phyloP scores from a whole-genome alignment of 2,888 invertebrate genomes.

The Phortica okadai region DNA sequence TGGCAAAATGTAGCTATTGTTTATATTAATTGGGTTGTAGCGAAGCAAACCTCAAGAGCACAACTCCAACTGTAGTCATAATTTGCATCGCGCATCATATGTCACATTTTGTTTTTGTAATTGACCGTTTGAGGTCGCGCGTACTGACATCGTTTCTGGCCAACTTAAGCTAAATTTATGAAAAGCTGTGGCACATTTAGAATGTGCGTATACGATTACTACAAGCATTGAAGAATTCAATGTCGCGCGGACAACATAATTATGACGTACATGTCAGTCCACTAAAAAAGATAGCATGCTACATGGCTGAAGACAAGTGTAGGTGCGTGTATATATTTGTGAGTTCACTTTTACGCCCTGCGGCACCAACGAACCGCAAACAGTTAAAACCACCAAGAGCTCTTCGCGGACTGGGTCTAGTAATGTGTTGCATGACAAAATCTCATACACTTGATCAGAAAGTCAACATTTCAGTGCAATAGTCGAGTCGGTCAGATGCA shows the following conservation, averaged over 20 bases:
- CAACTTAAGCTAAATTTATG: neutral
- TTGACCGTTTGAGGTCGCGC: neutral
- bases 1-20: conserved; percentile 2
- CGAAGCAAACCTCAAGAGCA: neutral
- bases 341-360: conserved; percentile 1
- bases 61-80: neutral
- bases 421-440: conserved; percentile 10
- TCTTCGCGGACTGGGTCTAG: neutral
- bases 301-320: neutral
- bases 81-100: neutral
- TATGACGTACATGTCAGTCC: conserved; percentile 19
- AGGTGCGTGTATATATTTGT: neutral
- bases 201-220: neutral
- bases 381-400: neutral
- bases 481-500: conserved; percentile 29
- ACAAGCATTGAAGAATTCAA: conserved; percentile 52
- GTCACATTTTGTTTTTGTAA: conserved; percentile 1
- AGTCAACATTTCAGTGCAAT: conserved; percentile 21
- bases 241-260: conserved; percentile 51
- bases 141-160: neutral
- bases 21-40: conserved; percentile 30
- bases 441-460: conserved; percentile 3
- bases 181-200: neutral
- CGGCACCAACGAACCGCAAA: conserved; percentile 21
- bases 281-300: neutral